Evolutionary conservation across 2,888 invertebrate genomes (phyloP), one percentile per base, ranked within the genome.

Genomic region (Diaprepes abbreviatus): DNA sequence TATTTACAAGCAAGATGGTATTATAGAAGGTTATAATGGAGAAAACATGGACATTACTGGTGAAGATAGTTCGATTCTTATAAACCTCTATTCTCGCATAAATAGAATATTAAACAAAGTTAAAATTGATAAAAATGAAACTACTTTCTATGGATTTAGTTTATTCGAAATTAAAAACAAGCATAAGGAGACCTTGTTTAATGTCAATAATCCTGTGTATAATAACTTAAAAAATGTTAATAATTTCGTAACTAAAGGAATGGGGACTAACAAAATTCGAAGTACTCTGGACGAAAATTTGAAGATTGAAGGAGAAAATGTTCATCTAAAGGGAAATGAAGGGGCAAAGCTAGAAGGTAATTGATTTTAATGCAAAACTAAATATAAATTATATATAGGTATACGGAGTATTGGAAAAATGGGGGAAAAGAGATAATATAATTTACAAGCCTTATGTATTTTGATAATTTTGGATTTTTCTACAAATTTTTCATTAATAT

Each of bases 241-340:
- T 38, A 89, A 87, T 62, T 82, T 93, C 1, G 84, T 89, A 6
- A 88, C 91, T 0, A 90, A 90, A 84, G 86, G 89, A 77, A 87
- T 91, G 0, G 90, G 90, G 75, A 91, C 92, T 0, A 91, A 91
- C 77, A 88, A 92, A 65, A 88, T 95, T 50, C 88, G 90, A 0
- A 92, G 95, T 58, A 92, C 93, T 0, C 87, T 92, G 0, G 89
- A 91, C 75, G 87, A 89, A 12, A 89, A 90, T 66, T 82, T 95
- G 6, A 84, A 83, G 0, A 81, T 95, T 16, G 88, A 89, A n/a
- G 90, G 93, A 0, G 90, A 92, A n/a, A 88, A 88, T 7, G 88
- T 93, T 3, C 87, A 88, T 71, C 85, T 95, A 1, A 89, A 90
- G 67, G 95, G 95, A 0, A 92, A 93, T 0, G 95, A 95, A 83